These are phyloP conservation scores for Sycophaga agraensis DNA, from an alignment of 1,140 invertebrate genomes.

Conservation along the genomic window DNA sequence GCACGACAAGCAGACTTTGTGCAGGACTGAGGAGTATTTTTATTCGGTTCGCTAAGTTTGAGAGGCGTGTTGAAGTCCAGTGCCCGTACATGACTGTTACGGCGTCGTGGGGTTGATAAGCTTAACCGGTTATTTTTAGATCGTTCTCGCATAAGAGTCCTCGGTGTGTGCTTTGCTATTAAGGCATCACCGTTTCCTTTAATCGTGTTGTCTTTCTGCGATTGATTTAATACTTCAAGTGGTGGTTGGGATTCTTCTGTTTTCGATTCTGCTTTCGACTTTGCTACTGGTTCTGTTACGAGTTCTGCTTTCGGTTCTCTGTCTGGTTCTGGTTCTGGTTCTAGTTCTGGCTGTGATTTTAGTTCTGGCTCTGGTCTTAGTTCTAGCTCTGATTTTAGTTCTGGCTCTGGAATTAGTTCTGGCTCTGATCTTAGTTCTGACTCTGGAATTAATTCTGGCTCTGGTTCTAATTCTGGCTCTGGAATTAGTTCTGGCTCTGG, in stretches of 20 bases:
- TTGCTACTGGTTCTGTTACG: background rate
- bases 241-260: background rate
- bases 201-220: background rate
- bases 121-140: constrained; percentile 51
- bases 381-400: too few species aligned
- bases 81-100: constrained; percentile 49
- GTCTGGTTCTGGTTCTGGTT: too few species aligned
- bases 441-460: too few species aligned
- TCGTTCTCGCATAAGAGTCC: constrained; percentile 44
- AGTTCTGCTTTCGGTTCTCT: background rate
- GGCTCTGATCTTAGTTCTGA: too few species aligned
- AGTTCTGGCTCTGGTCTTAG: too few species aligned
- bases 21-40: constrained; percentile 25
- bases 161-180: constrained; percentile 46
- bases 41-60: constrained; percentile 29
- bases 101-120: constrained; percentile 52
- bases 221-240: background rate
- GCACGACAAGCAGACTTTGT: constrained; percentile 38
- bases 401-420: too few species aligned
- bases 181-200: constrained; percentile 28
- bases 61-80: constrained; percentile 53
- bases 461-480: too few species aligned
- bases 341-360: too few species aligned
- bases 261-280: background rate
- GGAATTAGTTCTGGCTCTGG: too few species aligned